phyloP scores from a whole-genome alignment of 2,888 invertebrate species.

The Lycaena phlaeas region DNA sequence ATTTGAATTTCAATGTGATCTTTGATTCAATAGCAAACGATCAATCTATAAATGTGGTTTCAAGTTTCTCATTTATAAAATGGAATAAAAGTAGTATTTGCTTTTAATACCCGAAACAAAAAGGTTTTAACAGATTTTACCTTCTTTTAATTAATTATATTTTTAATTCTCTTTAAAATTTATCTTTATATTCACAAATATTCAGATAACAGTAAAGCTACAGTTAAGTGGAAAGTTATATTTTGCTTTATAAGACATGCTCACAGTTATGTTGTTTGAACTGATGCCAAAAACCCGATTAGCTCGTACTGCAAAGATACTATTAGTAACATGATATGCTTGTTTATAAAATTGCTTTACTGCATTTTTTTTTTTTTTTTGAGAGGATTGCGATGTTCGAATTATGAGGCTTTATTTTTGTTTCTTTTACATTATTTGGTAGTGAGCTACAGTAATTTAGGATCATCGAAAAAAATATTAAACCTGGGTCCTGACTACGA shows the following conservation, averaged over 20 bases:
- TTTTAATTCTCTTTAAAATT: not conserved
- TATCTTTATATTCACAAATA: too few relatives aligned
- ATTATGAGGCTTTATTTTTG: too few relatives aligned
- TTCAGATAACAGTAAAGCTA: not conserved
- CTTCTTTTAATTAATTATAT: not conserved
- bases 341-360: too few relatives aligned
- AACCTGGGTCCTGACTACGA: too few relatives aligned
- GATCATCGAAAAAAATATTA: too few relatives aligned
- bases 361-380: too few relatives aligned
- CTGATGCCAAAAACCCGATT: slow-evolving; percentile 31
- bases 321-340: not conserved
- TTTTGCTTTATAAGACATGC: slow-evolving; percentile 15
- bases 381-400: too few relatives aligned
- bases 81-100: not conserved
- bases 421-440: too few relatives aligned
- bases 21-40: slow-evolving; percentile 6
- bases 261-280: slow-evolving; percentile 25
- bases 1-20: slow-evolving; percentile 8
- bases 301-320: slow-evolving; percentile 17
- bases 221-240: not conserved
- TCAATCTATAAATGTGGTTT: slow-evolving; percentile 4
- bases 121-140: too few relatives aligned
- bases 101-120: too few relatives aligned
- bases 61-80: not conserved
- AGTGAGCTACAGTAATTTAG: too few relatives aligned